These are phyloP conservation scores for Leistus spinibarbis DNA, from an alignment of 2,888 invertebrate species.

Conservation along the genomic window DNA sequence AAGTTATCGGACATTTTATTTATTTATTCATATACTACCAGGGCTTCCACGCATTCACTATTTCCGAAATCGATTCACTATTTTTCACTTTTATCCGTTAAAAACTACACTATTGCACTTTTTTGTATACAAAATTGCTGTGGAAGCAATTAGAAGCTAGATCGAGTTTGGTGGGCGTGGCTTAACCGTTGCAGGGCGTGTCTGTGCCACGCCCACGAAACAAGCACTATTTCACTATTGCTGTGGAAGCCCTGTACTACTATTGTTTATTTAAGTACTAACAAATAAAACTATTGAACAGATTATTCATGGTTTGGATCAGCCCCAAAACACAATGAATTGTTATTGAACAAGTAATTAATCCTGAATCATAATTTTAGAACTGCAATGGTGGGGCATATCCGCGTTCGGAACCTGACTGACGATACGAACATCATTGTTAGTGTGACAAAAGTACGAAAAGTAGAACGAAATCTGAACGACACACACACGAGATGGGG, in stretches of 20 bases:
- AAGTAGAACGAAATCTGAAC: neutral
- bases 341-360: neutral
- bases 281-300: too few species aligned
- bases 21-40: neutral
- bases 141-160: too few species aligned
- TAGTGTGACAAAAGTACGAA: conserved; percentile 8
- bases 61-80: too few species aligned
- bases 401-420: conserved; percentile 33
- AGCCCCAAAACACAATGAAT: too few species aligned
- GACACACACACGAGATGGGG: neutral
- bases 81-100: too few species aligned
- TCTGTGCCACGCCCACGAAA: too few species aligned
- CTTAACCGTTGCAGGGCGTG: too few species aligned
- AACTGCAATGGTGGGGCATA: conserved; percentile 37
- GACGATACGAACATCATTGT: conserved; percentile 34
- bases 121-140: neutral
- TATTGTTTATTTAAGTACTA: too few species aligned
- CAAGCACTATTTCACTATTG: too few species aligned
- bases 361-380: neutral
- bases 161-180: neutral
- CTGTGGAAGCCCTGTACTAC: too few species aligned
- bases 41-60: too few species aligned
- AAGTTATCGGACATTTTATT: neutral
- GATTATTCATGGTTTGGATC: too few species aligned
- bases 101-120: neutral